A percentile compares a stretch with the other conserved stretches of the same genome.
Evolutionary conservation across 2,113 vertebrate genomes (phyloP).

Genomic region (Malurus cyaneus): DNA sequence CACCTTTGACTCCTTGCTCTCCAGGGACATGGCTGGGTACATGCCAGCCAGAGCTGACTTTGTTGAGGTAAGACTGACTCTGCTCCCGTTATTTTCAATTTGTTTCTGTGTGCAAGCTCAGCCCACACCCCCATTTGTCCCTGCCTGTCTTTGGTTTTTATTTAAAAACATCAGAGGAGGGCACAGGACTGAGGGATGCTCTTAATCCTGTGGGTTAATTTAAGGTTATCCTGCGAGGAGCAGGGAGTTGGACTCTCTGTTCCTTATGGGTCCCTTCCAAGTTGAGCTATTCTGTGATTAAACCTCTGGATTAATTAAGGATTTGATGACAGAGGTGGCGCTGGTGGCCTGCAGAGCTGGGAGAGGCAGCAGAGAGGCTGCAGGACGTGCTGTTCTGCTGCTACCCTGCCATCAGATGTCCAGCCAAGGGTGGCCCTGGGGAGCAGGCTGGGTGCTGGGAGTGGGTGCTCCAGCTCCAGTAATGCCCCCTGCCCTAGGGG

Average conservation of each 20-base stretch:
- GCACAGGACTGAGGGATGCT: background rate
- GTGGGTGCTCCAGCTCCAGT: background rate
- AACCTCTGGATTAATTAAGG: background rate
- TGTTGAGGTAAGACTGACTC: constrained; percentile 84
- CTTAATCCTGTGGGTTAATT: background rate
- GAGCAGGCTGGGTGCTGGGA: background rate
- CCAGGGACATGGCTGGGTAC: constrained; percentile 97
- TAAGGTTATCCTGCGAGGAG: background rate
- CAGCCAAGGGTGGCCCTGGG: background rate
- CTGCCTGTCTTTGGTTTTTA: background rate
- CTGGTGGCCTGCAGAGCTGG: background rate
- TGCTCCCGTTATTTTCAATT: background rate
- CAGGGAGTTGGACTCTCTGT: background rate
- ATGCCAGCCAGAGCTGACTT: constrained; percentile 99
- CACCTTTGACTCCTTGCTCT: constrained; percentile 92
- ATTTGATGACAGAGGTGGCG: background rate
- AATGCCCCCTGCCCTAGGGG: background rate
- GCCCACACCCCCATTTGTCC: background rate
- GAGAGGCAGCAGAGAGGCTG: background rate
- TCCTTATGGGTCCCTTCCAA: background rate
- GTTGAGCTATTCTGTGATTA: background rate
- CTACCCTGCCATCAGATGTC: background rate
- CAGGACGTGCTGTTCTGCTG: background rate
- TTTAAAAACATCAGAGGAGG: background rate
- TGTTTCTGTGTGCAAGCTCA: background rate